Evolutionary conservation across 2,888 invertebrate species (phyloP).

Genomic region (Drosophila imparisetae): DNA sequence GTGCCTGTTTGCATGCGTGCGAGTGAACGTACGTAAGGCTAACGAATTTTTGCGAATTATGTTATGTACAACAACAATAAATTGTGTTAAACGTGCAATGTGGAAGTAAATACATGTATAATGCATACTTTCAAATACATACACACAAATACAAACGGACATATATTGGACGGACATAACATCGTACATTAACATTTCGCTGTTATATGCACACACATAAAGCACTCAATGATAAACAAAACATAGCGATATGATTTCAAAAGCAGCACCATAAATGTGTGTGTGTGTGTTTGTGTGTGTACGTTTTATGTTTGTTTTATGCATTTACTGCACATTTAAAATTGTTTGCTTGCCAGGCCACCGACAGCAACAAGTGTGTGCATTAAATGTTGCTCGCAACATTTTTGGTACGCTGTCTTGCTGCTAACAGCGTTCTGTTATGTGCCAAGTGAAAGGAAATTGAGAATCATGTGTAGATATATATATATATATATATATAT

Average conservation of each 20-base stretch:
- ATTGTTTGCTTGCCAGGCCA: conserved; percentile 13
- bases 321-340: conserved; percentile 12
- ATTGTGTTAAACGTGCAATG: conserved; percentile 23
- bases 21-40: conserved; percentile 14
- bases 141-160: not conserved
- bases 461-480: not conserved
- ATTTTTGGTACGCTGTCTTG: conserved; percentile 17
- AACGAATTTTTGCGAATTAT: conserved; percentile 28
- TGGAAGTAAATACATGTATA: conserved; percentile 1
- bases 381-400: conserved; percentile 30
- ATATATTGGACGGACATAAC: not conserved
- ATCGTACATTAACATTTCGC: conserved; percentile 19
- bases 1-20: conserved; percentile 10
- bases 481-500: not conserved
- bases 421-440: conserved; percentile 49
- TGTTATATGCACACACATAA: conserved; percentile 14
- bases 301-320: conserved; percentile 1
- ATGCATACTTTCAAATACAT: not conserved
- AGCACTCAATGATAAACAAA: conserved; percentile 2
- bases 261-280: not conserved
- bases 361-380: conserved; percentile 41
- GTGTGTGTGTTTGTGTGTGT: conserved; percentile 7
- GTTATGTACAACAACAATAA: conserved; percentile 10
- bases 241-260: not conserved
- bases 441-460: conserved; percentile 35